These are phyloP conservation scores for Gymnocephalus cernua DNA, from an alignment of 2,113 vertebrate genomes.

Conservation along the genomic window DNA sequence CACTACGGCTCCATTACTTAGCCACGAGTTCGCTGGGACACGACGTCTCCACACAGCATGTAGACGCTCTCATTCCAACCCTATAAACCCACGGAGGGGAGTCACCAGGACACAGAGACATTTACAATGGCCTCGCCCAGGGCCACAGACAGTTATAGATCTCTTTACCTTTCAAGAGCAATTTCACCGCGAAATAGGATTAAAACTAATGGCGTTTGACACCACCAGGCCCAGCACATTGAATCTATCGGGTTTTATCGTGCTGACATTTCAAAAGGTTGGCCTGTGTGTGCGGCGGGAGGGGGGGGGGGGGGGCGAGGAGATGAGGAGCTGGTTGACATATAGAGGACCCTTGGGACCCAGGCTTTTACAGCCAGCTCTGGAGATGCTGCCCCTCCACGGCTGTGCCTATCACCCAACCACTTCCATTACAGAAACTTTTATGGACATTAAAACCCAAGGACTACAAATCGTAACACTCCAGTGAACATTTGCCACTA, in stretches of 20 bases:
- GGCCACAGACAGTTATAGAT: slow-evolving; percentile 79
- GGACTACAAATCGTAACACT: slow-evolving; percentile 71
- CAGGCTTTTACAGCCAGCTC: slow-evolving; percentile 72
- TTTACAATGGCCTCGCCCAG: slow-evolving; percentile 66
- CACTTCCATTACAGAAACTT: slow-evolving; percentile 71
- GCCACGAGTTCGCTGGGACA: slow-evolving; percentile 53
- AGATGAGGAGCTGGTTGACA: slow-evolving; percentile 75
- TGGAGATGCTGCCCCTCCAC: slow-evolving; percentile 31
- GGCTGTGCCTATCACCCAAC: slow-evolving; percentile 24
- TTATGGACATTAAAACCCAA: slow-evolving; percentile 69
- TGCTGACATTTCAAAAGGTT: slow-evolving; percentile 87
- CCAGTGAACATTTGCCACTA: slow-evolving; percentile 36
- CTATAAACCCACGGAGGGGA: slow-evolving; percentile 64
- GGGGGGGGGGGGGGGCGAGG: slow-evolving; percentile 47
- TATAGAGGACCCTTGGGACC: slow-evolving; percentile 66
- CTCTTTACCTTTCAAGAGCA: slow-evolving; percentile 82
- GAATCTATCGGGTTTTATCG: slow-evolving; percentile 80
- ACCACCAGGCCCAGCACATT: slow-evolving; percentile 74
- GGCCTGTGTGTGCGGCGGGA: slow-evolving; percentile 60
- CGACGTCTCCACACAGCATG: slow-evolving; percentile 51
- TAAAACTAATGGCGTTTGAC: slow-evolving; percentile 86
- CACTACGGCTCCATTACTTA: slow-evolving; percentile 67
- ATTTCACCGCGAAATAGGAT: slow-evolving; percentile 83
- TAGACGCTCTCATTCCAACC: slow-evolving; percentile 59
- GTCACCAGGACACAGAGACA: slow-evolving; percentile 68